These are phyloP conservation scores for Tetranychus cinnabarinus DNA, from an alignment of 1,140 invertebrate genomes.

Conservation along the genomic window DNA sequence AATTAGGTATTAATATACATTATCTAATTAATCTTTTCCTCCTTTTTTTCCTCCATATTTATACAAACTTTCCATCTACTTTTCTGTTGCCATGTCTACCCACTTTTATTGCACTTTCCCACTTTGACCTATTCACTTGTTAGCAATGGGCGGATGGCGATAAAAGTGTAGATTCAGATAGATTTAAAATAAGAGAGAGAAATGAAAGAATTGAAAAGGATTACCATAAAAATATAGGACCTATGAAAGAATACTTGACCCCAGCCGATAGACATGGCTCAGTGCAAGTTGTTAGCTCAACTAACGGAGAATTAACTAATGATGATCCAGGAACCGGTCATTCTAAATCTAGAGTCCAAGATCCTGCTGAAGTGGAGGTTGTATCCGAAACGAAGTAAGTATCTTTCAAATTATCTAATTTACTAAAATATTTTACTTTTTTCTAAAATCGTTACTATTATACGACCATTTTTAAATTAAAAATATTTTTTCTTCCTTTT, in stretches of 20 bases:
- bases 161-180: conserved; percentile 5
- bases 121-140: background rate
- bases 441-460: background rate
- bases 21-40: too few species aligned
- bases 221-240: background rate
- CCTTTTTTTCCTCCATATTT: too few species aligned
- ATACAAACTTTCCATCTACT: too few species aligned
- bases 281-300: conserved; percentile 79
- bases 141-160: background rate
- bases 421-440: background rate
- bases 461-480: background rate
- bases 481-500: background rate
- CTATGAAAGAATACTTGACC: conserved; percentile 1
- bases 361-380: conserved; percentile 71
- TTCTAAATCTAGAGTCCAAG: conserved; percentile 84
- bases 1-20: too few species aligned
- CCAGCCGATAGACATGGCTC: conserved; percentile 16
- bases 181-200: background rate
- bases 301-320: conserved; percentile 77
- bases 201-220: background rate
- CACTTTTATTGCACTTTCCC: background rate
- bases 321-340: conserved; percentile 87
- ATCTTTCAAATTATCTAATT: background rate
- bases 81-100: too few species aligned
- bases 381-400: conserved; percentile 29